A percentile compares a stretch with the other conserved stretches of the same genome.
These are phyloP conservation scores for Nasonia giraulti DNA, from an alignment of 1,140 invertebrate species.

Conservation along the genomic window DNA sequence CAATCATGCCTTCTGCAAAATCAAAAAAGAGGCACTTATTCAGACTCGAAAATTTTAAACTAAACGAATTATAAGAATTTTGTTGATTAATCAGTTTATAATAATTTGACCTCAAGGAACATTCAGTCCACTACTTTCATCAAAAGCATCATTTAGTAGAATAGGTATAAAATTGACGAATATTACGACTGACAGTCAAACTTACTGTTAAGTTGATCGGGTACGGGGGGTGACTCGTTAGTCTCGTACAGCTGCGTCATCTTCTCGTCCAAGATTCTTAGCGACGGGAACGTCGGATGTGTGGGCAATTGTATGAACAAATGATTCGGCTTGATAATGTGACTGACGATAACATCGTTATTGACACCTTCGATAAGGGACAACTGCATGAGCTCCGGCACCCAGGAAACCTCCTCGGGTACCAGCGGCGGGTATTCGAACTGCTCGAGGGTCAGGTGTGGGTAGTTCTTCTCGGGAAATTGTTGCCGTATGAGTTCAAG, in stretches of 20 bases:
- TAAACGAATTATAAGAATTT: neutral
- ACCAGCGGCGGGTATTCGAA: constrained; percentile 74
- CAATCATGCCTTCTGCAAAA: constrained; percentile 87
- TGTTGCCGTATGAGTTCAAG: constrained; percentile 88
- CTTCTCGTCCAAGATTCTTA: constrained; percentile 84
- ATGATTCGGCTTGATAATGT: constrained; percentile 88
- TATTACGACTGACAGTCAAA: constrained; percentile 41
- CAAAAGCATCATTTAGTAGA: constrained; percentile 41
- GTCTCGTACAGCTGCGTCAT: constrained; percentile 82
- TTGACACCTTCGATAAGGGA: constrained; percentile 92
- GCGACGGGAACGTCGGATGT: constrained; percentile 90
- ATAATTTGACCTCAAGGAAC: constrained; percentile 27
- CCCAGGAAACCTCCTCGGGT: constrained; percentile 57
- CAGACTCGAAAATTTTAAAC: neutral
- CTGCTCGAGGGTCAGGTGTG: constrained; percentile 86
- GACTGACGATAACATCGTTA: constrained; percentile 92
- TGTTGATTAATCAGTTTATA: constrained; percentile 13
- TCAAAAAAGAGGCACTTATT: constrained; percentile 7
- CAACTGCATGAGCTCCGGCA: constrained; percentile 77
- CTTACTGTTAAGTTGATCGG: constrained; percentile 79
- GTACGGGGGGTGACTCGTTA: constrained; percentile 79
- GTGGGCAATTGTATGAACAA: constrained; percentile 95
- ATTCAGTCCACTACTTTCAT: constrained; percentile 49
- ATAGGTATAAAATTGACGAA: neutral
- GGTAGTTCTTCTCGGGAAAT: constrained; percentile 87